Conservation (phyloP, 2,113 vertebrate species). For the Aegotheles bennettii region DNA sequence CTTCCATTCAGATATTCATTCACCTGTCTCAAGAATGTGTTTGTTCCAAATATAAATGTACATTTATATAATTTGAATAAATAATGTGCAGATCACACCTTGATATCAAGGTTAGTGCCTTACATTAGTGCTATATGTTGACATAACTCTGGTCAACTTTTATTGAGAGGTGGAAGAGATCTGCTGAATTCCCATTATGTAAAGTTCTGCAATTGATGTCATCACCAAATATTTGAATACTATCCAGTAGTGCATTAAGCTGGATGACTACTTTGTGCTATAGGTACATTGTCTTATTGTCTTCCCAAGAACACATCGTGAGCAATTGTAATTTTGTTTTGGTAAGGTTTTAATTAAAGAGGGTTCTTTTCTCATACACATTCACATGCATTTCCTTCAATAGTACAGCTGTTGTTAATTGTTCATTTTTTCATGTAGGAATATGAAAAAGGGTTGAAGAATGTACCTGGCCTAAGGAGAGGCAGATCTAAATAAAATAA, state of each 20-base stretch:
- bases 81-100: not conserved
- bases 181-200: rapidly evolving
- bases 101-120: not conserved
- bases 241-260: not conserved
- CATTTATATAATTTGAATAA: not conserved
- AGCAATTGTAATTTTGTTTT: not conserved
- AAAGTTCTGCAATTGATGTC: not conserved
- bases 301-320: not conserved
- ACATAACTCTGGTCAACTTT: not conserved
- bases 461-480: not conserved
- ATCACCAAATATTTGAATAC: not conserved
- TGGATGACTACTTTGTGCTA: not conserved
- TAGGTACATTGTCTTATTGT: not conserved
- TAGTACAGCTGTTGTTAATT: not conserved
- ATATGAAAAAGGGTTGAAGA: not conserved
- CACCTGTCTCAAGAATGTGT: not conserved
- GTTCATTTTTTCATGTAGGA: not conserved
- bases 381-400: not conserved
- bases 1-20: not conserved
- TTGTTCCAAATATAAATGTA: not conserved
- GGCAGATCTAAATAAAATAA: not conserved
- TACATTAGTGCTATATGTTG: not conserved
- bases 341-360: not conserved
- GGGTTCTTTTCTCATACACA: not conserved
- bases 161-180: not conserved